Evolutionary conservation across 2,888 invertebrate genomes (phyloP).

Genomic region (Pollenia griseotomentosa): DNA sequence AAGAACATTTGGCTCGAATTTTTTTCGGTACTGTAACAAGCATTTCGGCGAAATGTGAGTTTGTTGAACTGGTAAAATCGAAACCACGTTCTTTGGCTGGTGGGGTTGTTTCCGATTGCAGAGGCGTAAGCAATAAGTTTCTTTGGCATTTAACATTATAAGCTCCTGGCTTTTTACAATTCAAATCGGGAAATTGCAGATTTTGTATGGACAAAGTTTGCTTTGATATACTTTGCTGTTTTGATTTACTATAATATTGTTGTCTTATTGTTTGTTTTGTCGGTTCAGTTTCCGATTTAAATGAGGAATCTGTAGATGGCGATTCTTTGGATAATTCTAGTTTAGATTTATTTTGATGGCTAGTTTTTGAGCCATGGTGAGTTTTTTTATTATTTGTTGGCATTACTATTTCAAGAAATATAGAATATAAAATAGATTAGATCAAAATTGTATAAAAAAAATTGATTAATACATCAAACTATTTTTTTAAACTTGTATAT

Average conservation of each 20-base stretch:
- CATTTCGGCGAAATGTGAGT: constrained; percentile 76
- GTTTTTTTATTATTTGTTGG: not conserved
- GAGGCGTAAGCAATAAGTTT: constrained; percentile 6
- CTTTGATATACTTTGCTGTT: constrained; percentile 2
- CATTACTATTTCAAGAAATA: constrained; percentile 8
- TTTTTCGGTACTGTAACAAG: constrained; percentile 76
- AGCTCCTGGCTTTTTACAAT: constrained; percentile 34
- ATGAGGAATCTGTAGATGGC: constrained; percentile 13
- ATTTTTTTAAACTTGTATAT: too few species aligned
- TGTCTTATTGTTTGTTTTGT: not conserved
- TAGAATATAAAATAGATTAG: not conserved
- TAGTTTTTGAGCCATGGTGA: not conserved
- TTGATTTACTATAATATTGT: not conserved
- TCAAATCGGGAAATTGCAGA: constrained; percentile 76
- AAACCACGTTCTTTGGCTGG: constrained; percentile 71
- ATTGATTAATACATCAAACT: not conserved
- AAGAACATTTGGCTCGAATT: constrained; percentile 69
- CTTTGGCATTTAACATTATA: constrained; percentile 34
- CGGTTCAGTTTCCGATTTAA: not conserved
- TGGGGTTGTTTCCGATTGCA: constrained; percentile 47
- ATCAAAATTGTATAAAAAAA: not conserved
- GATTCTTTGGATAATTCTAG: not conserved
- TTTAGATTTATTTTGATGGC: not conserved
- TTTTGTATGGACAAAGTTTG: constrained; percentile 76
- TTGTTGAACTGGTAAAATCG: constrained; percentile 78